Evolutionary conservation across 2,888 invertebrate genomes (phyloP).

Genomic region (Melipona beecheii): DNA sequence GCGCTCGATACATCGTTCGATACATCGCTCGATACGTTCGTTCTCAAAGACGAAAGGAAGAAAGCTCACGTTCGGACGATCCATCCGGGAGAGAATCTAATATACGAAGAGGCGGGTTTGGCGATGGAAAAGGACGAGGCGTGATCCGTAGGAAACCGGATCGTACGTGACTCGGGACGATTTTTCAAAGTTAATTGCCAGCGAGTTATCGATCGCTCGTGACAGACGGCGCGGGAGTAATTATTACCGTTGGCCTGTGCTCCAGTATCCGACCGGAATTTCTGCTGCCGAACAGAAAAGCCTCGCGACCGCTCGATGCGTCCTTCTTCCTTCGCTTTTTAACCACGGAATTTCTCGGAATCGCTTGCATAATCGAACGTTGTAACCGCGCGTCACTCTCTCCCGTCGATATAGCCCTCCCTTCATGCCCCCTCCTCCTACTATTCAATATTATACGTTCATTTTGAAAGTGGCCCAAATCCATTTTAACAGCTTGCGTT

Average conservation of each 20-base stretch:
- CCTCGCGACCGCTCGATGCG: background rate
- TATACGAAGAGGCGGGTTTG: background rate
- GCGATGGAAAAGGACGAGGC: background rate
- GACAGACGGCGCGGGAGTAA: conserved; percentile 71
- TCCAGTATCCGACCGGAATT: conserved; percentile 11
- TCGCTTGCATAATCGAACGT: conserved; percentile 25
- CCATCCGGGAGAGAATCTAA: conserved; percentile 9
- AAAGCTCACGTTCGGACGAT: background rate
- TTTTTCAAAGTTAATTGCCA: conserved; percentile 79
- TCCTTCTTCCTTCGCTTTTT: conserved; percentile 33
- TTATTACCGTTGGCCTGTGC: conserved; percentile 59
- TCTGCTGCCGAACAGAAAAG: background rate
- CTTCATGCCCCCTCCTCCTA: no score
- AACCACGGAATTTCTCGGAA: conserved; percentile 47
- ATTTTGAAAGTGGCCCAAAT: no score
- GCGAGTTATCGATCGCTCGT: conserved; percentile 72
- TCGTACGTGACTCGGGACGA: conserved; percentile 71
- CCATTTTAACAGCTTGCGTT: no score
- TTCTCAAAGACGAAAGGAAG: background rate
- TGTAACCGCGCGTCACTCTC: background rate
- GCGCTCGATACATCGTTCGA: no score
- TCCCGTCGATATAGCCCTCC: background rate
- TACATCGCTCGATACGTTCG: no score
- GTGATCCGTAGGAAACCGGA: conserved; percentile 67
- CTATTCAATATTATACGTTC: no score